Conservation (phyloP, 1,140 invertebrate genomes). For the Drosophila micromelanica region DNA sequence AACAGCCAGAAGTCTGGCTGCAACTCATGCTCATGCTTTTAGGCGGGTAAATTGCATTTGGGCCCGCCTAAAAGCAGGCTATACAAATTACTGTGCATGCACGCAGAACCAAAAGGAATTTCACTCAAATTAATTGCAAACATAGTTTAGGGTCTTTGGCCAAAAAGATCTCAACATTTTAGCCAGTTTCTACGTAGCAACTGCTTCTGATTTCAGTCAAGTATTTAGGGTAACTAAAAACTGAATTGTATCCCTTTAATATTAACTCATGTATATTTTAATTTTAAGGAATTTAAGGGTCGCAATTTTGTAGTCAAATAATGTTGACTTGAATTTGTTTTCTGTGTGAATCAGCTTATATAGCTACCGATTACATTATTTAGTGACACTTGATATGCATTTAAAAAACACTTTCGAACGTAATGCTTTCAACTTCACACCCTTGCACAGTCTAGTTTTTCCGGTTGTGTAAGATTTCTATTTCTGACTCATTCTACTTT, state of each 20-base stretch:
- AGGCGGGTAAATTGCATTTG: slow-evolving; percentile 33
- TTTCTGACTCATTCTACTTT: too few species aligned
- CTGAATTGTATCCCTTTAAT: background rate
- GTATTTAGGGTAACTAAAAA: background rate
- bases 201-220: slow-evolving; percentile 6
- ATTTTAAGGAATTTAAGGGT: too few species aligned
- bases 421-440: too few species aligned
- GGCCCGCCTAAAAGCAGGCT: slow-evolving; percentile 37
- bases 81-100: slow-evolving; percentile 31
- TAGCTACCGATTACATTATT: too few species aligned
- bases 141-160: slow-evolving; percentile 10
- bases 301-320: too few species aligned
- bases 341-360: too few species aligned
- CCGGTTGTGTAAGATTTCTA: too few species aligned
- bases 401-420: too few species aligned
- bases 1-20: slow-evolving; percentile 1
- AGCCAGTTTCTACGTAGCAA: slow-evolving; percentile 3
- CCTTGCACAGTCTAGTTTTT: too few species aligned
- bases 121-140: slow-evolving; percentile 48
- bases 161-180: slow-evolving; percentile 4
- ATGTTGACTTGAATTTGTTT: too few species aligned
- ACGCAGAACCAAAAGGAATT: slow-evolving; percentile 27
- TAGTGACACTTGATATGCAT: too few species aligned
- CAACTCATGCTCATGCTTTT: slow-evolving; percentile 20
- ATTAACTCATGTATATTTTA: too few species aligned